Percentiles rank a stretch among this genome's conserved stretches.
Evolutionary conservation across 2,888 invertebrate species (phyloP).

Genomic region (Fragum sueziense): DNA sequence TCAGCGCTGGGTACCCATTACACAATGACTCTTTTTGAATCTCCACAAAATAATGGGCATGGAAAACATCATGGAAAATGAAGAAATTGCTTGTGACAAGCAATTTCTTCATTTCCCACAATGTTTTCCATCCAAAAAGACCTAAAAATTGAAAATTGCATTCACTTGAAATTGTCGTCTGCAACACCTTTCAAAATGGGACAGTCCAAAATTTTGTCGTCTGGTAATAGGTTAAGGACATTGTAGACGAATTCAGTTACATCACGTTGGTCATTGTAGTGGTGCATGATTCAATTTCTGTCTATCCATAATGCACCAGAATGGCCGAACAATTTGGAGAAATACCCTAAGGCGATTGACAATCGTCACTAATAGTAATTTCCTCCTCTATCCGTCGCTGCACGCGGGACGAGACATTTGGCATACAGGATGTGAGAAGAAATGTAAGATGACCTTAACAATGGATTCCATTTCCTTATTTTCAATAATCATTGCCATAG

Average conservation of each 20-base stretch:
- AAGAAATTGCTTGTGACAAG: not conserved
- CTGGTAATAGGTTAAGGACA: no score
- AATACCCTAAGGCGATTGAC: slow-evolving; percentile 1
- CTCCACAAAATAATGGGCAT: no score
- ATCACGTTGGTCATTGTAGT: not conserved
- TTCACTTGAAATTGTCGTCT: no score
- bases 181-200: no score
- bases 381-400: not conserved
- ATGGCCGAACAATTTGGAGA: slow-evolving; percentile 12
- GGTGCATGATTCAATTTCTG: slow-evolving; percentile 1
- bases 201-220: no score
- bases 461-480: slow-evolving; percentile 23
- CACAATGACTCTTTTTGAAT: no score
- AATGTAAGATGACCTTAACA: slow-evolving; percentile 20
- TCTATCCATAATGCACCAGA: slow-evolving; percentile 5
- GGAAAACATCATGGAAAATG: no score
- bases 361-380: slow-evolving; percentile 2
- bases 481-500: slow-evolving; percentile 20
- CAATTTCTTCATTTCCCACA: not conserved
- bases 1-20: not conserved
- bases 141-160: no score
- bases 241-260: not conserved
- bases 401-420: slow-evolving; percentile 10
- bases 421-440: slow-evolving; percentile 14
- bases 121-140: no score